Conservation (phyloP, 2,797 vertebrate genomes). For the Mionectes olivaceus region DNA sequence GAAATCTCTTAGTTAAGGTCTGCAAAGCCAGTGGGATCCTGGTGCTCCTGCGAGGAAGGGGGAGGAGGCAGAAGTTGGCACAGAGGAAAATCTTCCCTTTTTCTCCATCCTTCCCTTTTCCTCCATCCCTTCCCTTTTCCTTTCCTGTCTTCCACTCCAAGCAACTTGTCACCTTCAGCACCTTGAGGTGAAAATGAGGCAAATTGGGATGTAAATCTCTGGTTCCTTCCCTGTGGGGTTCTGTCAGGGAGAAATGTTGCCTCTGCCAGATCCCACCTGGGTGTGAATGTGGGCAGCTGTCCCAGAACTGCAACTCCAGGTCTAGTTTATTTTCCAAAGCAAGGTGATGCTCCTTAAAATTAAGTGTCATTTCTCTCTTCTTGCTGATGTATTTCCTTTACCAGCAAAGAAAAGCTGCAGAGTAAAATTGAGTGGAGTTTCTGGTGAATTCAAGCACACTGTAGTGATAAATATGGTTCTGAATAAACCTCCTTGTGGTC, state of each 20-base stretch:
- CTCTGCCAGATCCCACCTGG: background rate
- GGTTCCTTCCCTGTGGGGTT: background rate
- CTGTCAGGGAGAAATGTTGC: background rate
- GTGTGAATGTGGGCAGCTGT: background rate
- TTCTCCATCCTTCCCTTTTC: background rate
- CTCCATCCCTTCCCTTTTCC: background rate
- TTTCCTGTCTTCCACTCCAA: background rate
- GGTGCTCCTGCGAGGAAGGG: fast-evolving
- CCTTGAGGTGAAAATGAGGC: background rate
- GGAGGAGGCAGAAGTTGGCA: background rate
- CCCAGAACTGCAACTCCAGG: background rate
- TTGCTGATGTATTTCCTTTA: slow-evolving; percentile 26
- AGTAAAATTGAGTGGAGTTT: slow-evolving; percentile 71
- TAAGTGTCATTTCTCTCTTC: slow-evolving; percentile 39
- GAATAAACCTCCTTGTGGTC: slow-evolving; percentile 72
- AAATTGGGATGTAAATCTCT: fast-evolving
- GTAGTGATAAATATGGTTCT: slow-evolving; percentile 75
- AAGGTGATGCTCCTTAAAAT: slow-evolving; percentile 38
- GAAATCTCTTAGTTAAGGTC: background rate
- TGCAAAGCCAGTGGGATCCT: background rate
- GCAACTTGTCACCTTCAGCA: background rate
- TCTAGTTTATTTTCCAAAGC: background rate
- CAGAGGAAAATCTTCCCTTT: background rate
- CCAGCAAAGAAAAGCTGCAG: slow-evolving; percentile 48
- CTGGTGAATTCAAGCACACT: slow-evolving; percentile 69